Conservation (phyloP, 2,888 invertebrate genomes). For the Meiosimyza decipiens region DNA sequence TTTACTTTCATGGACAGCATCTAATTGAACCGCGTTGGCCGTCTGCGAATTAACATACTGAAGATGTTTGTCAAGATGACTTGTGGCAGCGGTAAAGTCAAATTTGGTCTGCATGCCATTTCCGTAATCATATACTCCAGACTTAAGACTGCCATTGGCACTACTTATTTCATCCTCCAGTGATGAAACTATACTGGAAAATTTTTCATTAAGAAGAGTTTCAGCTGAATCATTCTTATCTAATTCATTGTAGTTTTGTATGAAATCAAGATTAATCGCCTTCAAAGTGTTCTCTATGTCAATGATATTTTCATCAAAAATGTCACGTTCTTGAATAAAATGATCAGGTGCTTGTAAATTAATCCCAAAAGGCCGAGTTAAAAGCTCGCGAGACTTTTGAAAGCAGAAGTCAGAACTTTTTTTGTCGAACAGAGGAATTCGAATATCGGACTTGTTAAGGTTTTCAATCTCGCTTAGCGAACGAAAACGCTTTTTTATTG, state of each 20-base stretch:
- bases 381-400: constrained; percentile 76
- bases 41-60: constrained; percentile 56
- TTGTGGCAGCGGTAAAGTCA: constrained; percentile 64
- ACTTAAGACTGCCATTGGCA: constrained; percentile 62
- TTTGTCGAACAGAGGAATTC: constrained; percentile 77
- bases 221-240: constrained; percentile 68
- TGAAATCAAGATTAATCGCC: constrained; percentile 66
- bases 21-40: constrained; percentile 34
- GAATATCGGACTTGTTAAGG: constrained; percentile 65
- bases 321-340: constrained; percentile 52
- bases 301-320: constrained; percentile 65
- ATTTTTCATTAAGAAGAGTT: constrained; percentile 64
- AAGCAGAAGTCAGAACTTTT: constrained; percentile 81
- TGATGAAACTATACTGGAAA: constrained; percentile 58
- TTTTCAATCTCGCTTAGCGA: constrained; percentile 70
- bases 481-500: constrained; percentile 65
- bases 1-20: constrained; percentile 50
- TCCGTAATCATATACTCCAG: constrained; percentile 61
- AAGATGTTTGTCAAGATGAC: constrained; percentile 64
- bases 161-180: constrained; percentile 64
- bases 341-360: constrained; percentile 51
- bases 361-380: constrained; percentile 70
- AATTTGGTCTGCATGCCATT: constrained; percentile 57
- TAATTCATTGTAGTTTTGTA: constrained; percentile 66
- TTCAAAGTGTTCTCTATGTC: constrained; percentile 67